phyloP scores from a whole-genome alignment of 92 coral and sea anemone genomes.

The Porites rus region DNA sequence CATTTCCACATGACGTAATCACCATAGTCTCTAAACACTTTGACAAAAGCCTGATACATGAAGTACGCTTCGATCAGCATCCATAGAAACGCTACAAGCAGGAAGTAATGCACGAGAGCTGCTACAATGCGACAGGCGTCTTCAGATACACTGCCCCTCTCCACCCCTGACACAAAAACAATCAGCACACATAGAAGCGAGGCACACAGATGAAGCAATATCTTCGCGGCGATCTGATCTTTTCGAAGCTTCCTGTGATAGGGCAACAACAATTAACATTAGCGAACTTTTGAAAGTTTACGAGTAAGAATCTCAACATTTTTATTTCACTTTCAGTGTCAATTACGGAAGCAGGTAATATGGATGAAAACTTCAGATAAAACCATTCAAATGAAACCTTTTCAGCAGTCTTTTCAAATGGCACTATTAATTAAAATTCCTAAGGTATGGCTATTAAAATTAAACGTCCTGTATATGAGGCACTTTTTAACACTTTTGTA shows the following conservation, averaged over 20 bases:
- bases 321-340: too few relatives aligned
- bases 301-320: too few relatives aligned
- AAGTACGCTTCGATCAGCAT: conserved; percentile 96
- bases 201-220: conserved; percentile 91
- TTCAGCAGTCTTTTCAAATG: too few relatives aligned
- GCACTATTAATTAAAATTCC: too few relatives aligned
- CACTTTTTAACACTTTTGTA: too few relatives aligned
- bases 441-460: too few relatives aligned
- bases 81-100: conserved; percentile 95
- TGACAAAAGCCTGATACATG: conserved; percentile 97
- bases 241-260: conserved; percentile 90
- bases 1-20: conserved; percentile 93
- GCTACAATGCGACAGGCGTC: conserved; percentile 91
- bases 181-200: conserved; percentile 92
- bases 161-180: conserved; percentile 91
- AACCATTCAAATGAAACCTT: too few relatives aligned
- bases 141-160: conserved; percentile 77
- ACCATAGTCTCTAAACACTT: conserved; percentile 94
- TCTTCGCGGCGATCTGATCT: conserved; percentile 93
- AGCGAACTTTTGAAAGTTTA: not conserved
- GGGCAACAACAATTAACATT: not conserved
- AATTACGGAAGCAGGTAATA: too few relatives aligned
- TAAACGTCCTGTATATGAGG: too few relatives aligned
- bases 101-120: conserved; percentile 87
- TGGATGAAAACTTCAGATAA: too few relatives aligned